Evolutionary conservation across 2,888 invertebrate genomes (phyloP), one percentile per base, ranked within the genome.

Genomic region (Drosophila infuscata): DNA sequence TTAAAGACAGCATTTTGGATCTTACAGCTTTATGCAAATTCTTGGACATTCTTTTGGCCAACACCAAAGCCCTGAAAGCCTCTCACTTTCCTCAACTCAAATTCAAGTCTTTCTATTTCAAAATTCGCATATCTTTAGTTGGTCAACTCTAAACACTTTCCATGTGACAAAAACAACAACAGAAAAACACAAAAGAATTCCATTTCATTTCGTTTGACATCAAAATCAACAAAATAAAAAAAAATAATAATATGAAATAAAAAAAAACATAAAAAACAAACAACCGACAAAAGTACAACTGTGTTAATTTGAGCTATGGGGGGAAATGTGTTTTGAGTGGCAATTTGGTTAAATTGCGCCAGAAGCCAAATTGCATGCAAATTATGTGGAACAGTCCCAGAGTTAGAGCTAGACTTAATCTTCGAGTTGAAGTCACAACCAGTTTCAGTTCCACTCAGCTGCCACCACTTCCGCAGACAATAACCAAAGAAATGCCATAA

Each of bases 311-410:
- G 69, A 75, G 70, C 62, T 41, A 48, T 74, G 71, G 58, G 66
- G 70, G 70, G 57, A 74, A 72, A 69, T 54, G 36, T 70, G 60
- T 63, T 78, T 76, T 80, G 58, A 65, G 80, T 70, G 70, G 43
- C 66, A 75, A 80, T 82, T 88, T 85, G 71, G 56, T 68, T 60
- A 82, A 88, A 83, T 85, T 83, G 78, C 83, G 88, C 70, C 84
- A 84, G 85, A 78, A 79, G 81, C 71, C 53, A 88, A 85, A 85
- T 86, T 81, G 81, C 84, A 85, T 88, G 83, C 89, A 86, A 85
- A 85, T 88, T 86, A 88, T 88, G 88, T 88, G 81, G 89, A 83
- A 80, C 83, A 74, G 41, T 54, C 20, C 30, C 57, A 41, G 57
- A 20, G 25, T 25, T 35, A 7, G 51, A 32, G 30, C n/a, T 33